A percentile compares a stretch with the other conserved stretches of the same genome.
phyloP scores from a whole-genome alignment of 2,797 vertebrate genomes.

The Melopsittacus undulatus region DNA sequence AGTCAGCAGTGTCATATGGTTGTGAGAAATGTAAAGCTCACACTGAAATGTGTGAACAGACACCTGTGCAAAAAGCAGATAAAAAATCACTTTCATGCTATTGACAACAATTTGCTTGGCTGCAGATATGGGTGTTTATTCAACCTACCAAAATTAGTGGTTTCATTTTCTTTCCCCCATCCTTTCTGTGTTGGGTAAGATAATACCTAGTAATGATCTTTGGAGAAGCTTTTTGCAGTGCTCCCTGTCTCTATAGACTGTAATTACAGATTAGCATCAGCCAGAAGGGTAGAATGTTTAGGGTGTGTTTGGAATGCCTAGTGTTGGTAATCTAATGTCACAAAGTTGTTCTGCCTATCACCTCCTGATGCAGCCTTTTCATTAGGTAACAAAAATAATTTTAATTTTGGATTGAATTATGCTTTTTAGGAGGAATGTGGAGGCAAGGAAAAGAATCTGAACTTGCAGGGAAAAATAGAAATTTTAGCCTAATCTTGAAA shows the following conservation, averaged over 20 bases:
- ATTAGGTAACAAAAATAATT: not conserved
- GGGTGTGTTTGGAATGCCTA: not conserved
- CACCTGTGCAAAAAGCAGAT: not conserved
- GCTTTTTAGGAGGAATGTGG: not conserved
- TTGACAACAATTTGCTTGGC: not conserved
- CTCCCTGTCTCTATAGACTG: not conserved
- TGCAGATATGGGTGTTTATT: not conserved
- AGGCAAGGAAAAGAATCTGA: not conserved
- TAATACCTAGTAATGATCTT: not conserved
- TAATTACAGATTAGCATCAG: not conserved
- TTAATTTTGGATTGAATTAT: not conserved
- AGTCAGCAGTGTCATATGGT: not conserved
- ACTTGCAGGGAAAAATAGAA: not conserved
- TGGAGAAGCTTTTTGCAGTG: not conserved
- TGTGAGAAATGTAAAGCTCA: not conserved
- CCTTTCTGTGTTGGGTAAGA: not conserved
- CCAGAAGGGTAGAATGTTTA: not conserved
- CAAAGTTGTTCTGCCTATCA: not conserved
- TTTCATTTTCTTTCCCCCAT: not conserved
- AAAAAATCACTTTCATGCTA: not conserved
- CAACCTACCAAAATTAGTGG: not conserved
- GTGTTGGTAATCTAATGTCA: not conserved
- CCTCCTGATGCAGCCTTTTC: not conserved
- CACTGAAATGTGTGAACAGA: not conserved
- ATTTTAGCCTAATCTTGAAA: not conserved